Base-by-base conservation (phyloP, 1,140 invertebrate species). In the Chelonus insularis region DNA sequence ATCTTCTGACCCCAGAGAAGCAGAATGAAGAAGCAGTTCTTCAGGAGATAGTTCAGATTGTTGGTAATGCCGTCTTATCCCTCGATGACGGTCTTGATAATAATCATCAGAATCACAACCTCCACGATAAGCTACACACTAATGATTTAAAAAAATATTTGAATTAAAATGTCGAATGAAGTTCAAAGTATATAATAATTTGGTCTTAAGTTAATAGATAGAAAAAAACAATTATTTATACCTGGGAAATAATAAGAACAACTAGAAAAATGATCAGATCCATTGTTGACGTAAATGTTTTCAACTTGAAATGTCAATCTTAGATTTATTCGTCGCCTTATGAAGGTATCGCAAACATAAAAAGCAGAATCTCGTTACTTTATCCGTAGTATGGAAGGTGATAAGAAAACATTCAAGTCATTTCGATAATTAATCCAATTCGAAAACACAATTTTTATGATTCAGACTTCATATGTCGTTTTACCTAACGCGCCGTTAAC, bases 361-460 rank as follows among this genome's bases (percentile, higher is more conserved):
- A 23, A 12, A 5, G 12, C 36, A 4, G 16, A 55, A 55, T 55
- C 52, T 55, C 52, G 52, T 55, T 39, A 55, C 34, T 55, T 39
- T 29, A 4, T 16, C 20, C 52, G 16, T 39, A 39, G 37, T 29
- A 55, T 55, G 37, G 9, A 55, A 36, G 8, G 34, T 37, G 52
- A 55, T 55, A 55, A 55, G 52, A 55, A 18, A 55, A 16, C 16
- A 20, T 50, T 29, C 18, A 55, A 39, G 34, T 39, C 52, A 18
- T 55, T 55, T 41, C 16, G 52, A 39, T 8, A 11, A 55, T 39
- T 29, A 29, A 55, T 55, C 34, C 52, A 55, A 55, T 55, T 55
- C 34, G 18, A 11, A 39, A 55, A 18, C 34, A 4, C 16, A 5
- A 29, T 34, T 55, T 55, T 55, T 55, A 55, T 16, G 52, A 55